Base-by-base conservation (phyloP, 2,888 invertebrate species). In the Heliconius aoede region DNA sequence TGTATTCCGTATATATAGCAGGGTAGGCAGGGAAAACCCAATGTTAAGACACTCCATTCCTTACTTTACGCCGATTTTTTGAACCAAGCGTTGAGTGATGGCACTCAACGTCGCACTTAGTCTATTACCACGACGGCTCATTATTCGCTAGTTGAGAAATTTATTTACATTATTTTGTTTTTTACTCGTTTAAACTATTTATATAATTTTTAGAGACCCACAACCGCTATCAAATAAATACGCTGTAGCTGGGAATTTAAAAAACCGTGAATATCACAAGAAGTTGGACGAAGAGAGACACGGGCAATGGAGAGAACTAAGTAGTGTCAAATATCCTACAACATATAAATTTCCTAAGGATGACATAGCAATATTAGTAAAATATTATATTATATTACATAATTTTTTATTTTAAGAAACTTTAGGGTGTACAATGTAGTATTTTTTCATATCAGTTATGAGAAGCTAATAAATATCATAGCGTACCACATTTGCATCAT, bases 311-410 rank as follows among this genome's bases (percentile, higher is more conserved):
- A 85, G 89, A 67, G 32, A 4, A 32, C 15, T 91, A 5, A 64
- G 67, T 5, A 76, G 68, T 1, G 86, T 85, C 4, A 51, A 71
- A 0, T 87, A 82, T 74, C 91, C 90, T 1, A 40, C 18, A 8
- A 73, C 65, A 0, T 91, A 85, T 75, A 79, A 69, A 1, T 91
- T 91, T 78, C 91, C 91, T 3, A 81, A 30, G 60, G 26, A 84
- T 8, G 91, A 91, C 77, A 89, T 91, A 64, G 84, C 87, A 13
- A 79, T 91, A 18, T 83, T 86, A 80, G 90, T 91, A 81, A 83
- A 85, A n/a, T n/a, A n/a, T n/a, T 85, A 73, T 58, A 67, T 36
- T n/a, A n/a, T n/a, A n/a, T n/a, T n/a, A 65, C 40, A 40, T 51
- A 51, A 51, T 21, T 21, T 51, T 51, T 51, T 51, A 51, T 51